A percentile compares a stretch with the other conserved stretches of the same genome.
phyloP scores from a whole-genome alignment of 2,888 invertebrate genomes.

The Coleophora deauratella region DNA sequence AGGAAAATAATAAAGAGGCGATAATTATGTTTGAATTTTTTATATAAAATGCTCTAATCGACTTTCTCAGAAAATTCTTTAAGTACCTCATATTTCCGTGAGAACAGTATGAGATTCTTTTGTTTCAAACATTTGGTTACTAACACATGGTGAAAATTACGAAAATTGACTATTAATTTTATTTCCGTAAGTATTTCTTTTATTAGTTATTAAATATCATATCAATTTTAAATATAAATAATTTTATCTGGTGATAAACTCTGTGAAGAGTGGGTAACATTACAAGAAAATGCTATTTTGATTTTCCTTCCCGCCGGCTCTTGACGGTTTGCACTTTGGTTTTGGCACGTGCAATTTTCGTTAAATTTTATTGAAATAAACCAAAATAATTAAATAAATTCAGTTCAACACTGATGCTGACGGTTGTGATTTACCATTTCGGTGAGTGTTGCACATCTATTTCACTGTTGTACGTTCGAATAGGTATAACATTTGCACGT shows the following conservation, averaged over 20 bases:
- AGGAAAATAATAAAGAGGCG: too few species aligned
- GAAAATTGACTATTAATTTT: too few species aligned
- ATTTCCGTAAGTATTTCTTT: too few species aligned
- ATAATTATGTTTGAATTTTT: too few species aligned
- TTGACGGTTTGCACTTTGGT: constrained; percentile 52
- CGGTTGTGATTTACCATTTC: constrained; percentile 47
- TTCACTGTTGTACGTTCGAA: constrained; percentile 28
- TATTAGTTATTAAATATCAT: not conserved
- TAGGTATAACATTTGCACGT: constrained; percentile 59
- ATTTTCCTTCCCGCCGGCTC: constrained; percentile 67
- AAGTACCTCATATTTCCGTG: too few species aligned
- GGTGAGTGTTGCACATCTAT: constrained; percentile 48
- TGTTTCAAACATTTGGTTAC: too few species aligned
- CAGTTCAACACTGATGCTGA: constrained; percentile 60
- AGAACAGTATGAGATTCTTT: too few species aligned
- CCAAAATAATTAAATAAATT: constrained; percentile 30
- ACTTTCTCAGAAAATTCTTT: too few species aligned
- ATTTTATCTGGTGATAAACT: too few species aligned
- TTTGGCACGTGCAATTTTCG: constrained; percentile 70
- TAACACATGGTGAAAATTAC: too few species aligned
- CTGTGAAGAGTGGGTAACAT: too few species aligned
- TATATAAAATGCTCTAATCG: too few species aligned
- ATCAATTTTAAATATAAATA: not conserved
- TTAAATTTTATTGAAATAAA: constrained; percentile 38
- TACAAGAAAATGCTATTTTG: constrained; percentile 44